Evolutionary conservation across 2,113 vertebrate species (phyloP), one percentile per base, ranked within the genome.

Genomic region (Centropristis striata): DNA sequence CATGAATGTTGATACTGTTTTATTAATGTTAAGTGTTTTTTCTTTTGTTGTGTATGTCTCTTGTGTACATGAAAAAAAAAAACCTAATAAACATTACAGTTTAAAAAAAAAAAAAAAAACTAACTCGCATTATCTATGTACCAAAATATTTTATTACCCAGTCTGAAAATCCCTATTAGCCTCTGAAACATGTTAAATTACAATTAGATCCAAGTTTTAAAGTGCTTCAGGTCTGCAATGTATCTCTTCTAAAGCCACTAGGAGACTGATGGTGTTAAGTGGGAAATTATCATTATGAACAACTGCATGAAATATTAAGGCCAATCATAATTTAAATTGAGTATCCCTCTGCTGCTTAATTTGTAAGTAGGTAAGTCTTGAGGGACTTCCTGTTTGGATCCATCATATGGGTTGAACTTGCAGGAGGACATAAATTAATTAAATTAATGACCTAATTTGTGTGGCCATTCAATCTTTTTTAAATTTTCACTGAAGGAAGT

Each of bases 221-320:
- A 41, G 41, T 18, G 50, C 60, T 67, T 8, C 23, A 36, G 51
- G 53, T 60, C 36, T 60, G 21, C 42, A 12, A 27, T 23, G 3
- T 32, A 6, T 60, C 59, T 59, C 25, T 46, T 65, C 46, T 73
- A 32, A 39, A 23, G 25, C 20, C 25, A 41, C 9, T 0, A 8
- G 5, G 28, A 51, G 50, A 61, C 37, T 53, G 9, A 32, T 36
- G 23, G 32, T 37, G 53, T 69, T 39, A 60, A 58, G 58, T 71
- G 63, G 59, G 2, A 18, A 80, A 71, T 78, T 54, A 65, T 46
- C 5, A 1, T 3, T 32, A 37, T 16, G n/a, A 66, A 68, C 44
- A 58, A 42, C n/a, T 42, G 11, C 25, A 78, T 85, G 16, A 87
- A 85, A 80, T 75, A 80, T 89, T 86, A 57, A 83, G 10, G 42